Base-by-base conservation (phyloP, 2,113 vertebrate genomes). In the Pao palembangensis region DNA sequence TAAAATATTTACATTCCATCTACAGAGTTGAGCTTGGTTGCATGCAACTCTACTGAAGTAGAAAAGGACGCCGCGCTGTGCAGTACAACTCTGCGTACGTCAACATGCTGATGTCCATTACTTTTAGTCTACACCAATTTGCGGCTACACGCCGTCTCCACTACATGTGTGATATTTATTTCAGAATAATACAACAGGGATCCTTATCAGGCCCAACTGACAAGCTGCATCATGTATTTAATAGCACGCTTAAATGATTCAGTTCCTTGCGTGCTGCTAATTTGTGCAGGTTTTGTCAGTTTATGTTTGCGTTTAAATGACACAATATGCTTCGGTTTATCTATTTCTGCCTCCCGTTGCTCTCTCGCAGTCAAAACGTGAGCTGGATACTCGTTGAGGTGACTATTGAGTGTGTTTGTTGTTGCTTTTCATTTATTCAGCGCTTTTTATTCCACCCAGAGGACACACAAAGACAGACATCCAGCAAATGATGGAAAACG, bases 1-100 rank as follows among this genome's bases (percentile, higher is more conserved):
- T 92, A 12, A 90, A 90, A 90, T 89, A 91, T 90, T 91, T 88
- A 89, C 81, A 66, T 87, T 85, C 75, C 85, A 79, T 89, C 82
- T 56, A 74, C 54, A 48, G 65, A 76, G 80, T 80, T 76, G 72
- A 77, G 62, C 74, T 79, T 65, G 75, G 78, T 69, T 79, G 57
- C 61, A 78, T 76, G 63, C 42, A 64, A 80, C 54, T 81, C 65
- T 57, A 64, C 50, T 64, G 44, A 67, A 57, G 72, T 42, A 75
- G 59, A 73, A 69, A 78, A 58, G 51, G 11, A 52, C 17, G 51
- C 4, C 10, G 15, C 38, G 23, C 64, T 58, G 81, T 58, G 51
- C 19, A 49, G 42, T 43, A n/a, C 51, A 61, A 54, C 13, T 49
- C 8, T 2, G 18, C 28, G 34, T 38, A 38, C 34, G 34, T 11